Evolutionary conservation across 2,888 invertebrate species (phyloP).

Genomic region (Caenorhabditis plicata): DNA sequence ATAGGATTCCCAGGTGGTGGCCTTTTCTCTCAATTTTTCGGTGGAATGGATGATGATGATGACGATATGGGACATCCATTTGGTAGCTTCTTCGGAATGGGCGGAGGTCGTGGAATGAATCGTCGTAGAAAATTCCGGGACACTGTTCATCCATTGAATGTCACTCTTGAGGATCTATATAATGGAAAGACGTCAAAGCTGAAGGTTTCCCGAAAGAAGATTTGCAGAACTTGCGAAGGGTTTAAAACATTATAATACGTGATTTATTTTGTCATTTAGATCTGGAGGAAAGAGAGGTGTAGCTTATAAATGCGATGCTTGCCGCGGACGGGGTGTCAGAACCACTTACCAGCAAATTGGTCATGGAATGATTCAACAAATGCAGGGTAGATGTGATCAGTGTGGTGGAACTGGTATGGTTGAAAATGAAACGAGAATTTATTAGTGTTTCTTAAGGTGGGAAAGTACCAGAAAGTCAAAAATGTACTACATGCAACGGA

Average conservation of each 20-base stretch:
- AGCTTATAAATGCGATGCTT: slow-evolving; percentile 73
- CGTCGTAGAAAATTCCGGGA: slow-evolving; percentile 68
- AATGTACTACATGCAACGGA: slow-evolving; percentile 81
- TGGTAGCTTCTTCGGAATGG: slow-evolving; percentile 27
- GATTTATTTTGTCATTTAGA: slow-evolving; percentile 43
- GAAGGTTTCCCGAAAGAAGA: slow-evolving; percentile 80
- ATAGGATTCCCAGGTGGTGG: slow-evolving; percentile 72
- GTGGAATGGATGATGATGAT: slow-evolving; percentile 32
- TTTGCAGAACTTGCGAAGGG: slow-evolving; percentile 79
- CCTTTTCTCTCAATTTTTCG: slow-evolving; percentile 73
- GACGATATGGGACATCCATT: slow-evolving; percentile 25
- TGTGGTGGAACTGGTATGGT: slow-evolving; percentile 71
- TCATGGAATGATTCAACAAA: slow-evolving; percentile 72
- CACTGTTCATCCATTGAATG: slow-evolving; percentile 79
- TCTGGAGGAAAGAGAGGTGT: slow-evolving; percentile 61
- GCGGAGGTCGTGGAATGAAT: slow-evolving; percentile 9
- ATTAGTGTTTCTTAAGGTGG: slow-evolving; percentile 4
- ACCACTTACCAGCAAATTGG: slow-evolving; percentile 70
- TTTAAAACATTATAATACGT: slow-evolving; percentile 17
- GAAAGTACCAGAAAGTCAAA: slow-evolving; percentile 75
- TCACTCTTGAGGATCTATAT: slow-evolving; percentile 86
- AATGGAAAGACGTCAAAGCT: slow-evolving; percentile 83
- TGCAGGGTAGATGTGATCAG: slow-evolving; percentile 68
- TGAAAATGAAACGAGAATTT: neutral
- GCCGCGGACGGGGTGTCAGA: slow-evolving; percentile 76